These are phyloP conservation scores for Ferrisia virgata DNA, from an alignment of 2,888 invertebrate species.

Conservation along the genomic window DNA sequence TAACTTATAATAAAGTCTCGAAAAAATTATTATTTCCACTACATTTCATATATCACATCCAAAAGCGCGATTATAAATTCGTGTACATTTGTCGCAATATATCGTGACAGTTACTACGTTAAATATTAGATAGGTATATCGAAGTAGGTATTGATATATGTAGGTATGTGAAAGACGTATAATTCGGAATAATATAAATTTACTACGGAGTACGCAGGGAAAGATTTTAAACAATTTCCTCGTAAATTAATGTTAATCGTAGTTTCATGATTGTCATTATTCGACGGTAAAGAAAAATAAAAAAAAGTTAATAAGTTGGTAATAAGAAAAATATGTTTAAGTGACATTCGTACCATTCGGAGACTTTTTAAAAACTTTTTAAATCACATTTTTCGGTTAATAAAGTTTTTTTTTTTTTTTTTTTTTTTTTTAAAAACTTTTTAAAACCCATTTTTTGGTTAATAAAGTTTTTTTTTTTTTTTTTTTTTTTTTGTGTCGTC, in stretches of 20 bases:
- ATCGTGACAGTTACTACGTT: conserved; percentile 25
- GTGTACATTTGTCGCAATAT: conserved; percentile 26
- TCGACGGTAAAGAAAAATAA: neutral
- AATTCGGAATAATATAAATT: neutral
- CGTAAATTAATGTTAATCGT: conserved; percentile 42
- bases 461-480: conserved; percentile 36
- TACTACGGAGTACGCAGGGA: neutral
- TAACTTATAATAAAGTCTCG: neutral
- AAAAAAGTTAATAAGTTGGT: conserved; percentile 33
- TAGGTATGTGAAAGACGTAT: neutral
- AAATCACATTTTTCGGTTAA: conserved; percentile 42
- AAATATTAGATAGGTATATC: neutral
- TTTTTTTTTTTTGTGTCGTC: no score
- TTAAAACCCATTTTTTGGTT: conserved; percentile 40
- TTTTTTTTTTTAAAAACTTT: conserved; percentile 30
- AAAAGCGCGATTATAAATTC: conserved; percentile 20
- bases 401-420: conserved; percentile 36
- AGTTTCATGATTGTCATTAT: conserved; percentile 23
- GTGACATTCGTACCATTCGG: conserved; percentile 43
- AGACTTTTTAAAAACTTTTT: conserved; percentile 34
- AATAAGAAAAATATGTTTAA: neutral
- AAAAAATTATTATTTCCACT: conserved; percentile 10
- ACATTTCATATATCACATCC: conserved; percentile 11
- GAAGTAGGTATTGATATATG: no score
- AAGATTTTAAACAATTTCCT: neutral